phyloP scores from a whole-genome alignment of 2,888 invertebrate species.

The Timandra comae region DNA sequence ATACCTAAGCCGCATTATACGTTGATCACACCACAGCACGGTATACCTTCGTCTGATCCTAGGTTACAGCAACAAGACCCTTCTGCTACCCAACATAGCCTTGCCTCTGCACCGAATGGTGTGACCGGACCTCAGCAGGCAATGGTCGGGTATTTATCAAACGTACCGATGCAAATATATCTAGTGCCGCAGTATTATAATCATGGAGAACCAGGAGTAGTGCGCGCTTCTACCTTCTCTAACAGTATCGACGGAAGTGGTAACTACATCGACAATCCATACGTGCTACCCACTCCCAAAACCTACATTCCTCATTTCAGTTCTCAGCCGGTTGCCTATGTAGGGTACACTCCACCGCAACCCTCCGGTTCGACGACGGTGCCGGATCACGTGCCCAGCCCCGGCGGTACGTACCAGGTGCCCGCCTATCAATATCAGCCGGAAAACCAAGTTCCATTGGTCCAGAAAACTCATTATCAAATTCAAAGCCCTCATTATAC shows the following conservation, averaged over 20 bases:
- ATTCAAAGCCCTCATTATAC: slow-evolving; percentile 38
- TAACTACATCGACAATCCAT: slow-evolving; percentile 57
- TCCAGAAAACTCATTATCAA: slow-evolving; percentile 46
- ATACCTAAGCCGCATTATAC: slow-evolving; percentile 30
- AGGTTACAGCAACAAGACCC: too few relatives aligned
- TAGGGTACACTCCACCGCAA: slow-evolving; percentile 43
- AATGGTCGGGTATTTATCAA: slow-evolving; percentile 62
- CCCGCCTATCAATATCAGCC: too few relatives aligned
- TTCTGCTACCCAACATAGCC: too few relatives aligned
- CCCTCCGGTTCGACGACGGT: too few relatives aligned
- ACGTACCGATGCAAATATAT: slow-evolving; percentile 67
- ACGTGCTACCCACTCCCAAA: slow-evolving; percentile 43
- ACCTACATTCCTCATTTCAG: slow-evolving; percentile 43
- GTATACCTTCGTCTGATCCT: too few relatives aligned
- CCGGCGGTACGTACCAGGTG: too few relatives aligned
- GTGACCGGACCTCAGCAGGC: slow-evolving; percentile 38
- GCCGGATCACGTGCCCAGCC: too few relatives aligned
- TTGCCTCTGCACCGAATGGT: too few relatives aligned
- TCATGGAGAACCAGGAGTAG: slow-evolving; percentile 22
- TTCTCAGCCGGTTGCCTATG: slow-evolving; percentile 38
- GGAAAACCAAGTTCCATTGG: too few relatives aligned
- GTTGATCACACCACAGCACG: slow-evolving; percentile 23
- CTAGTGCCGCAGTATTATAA: slow-evolving; percentile 64
- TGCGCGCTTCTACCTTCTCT: too few relatives aligned
- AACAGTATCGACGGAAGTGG: too few relatives aligned